Conservation (phyloP, 2,888 invertebrate species). For the Mechanitis messenoides region DNA sequence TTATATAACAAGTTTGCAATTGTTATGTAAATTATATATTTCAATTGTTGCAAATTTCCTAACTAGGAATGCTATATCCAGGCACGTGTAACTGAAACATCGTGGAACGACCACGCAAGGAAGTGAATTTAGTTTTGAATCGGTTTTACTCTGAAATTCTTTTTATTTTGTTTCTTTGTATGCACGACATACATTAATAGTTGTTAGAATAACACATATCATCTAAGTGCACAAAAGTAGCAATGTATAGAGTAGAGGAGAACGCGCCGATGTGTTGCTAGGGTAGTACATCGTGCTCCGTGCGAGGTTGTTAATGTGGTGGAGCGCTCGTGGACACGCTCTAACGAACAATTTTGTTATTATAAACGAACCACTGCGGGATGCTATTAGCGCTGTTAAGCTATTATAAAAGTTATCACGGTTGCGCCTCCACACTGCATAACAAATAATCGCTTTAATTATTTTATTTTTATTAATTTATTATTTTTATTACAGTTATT, state of each 20-base stretch:
- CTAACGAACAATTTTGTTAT: conserved; percentile 20
- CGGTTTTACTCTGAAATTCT: conserved; percentile 3
- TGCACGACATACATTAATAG: too few species aligned
- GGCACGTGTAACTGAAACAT: conserved; percentile 24
- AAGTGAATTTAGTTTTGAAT: conserved; percentile 23
- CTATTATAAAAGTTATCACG: conserved; percentile 3
- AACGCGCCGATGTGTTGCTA: background rate
- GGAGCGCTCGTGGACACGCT: conserved; percentile 14
- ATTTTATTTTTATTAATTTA: too few species aligned
- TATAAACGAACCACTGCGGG: conserved; percentile 18
- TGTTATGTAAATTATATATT: too few species aligned
- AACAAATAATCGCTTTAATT: too few species aligned
- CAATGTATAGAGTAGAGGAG: conserved; percentile 2
- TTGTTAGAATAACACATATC: too few species aligned
- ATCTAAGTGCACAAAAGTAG: background rate
- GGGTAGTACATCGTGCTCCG: background rate
- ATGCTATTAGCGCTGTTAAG: conserved; percentile 12
- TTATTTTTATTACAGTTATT: too few species aligned
- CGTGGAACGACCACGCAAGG: conserved; percentile 21
- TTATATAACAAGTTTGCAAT: too few species aligned
- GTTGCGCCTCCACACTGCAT: too few species aligned
- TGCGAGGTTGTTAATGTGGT: conserved; percentile 8
- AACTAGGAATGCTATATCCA: conserved; percentile 22
- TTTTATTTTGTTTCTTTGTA: too few species aligned
- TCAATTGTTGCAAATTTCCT: conserved; percentile 11